Evolutionary conservation across 2,113 vertebrate species (phyloP).

Genomic region (Pterocles orientalis): DNA sequence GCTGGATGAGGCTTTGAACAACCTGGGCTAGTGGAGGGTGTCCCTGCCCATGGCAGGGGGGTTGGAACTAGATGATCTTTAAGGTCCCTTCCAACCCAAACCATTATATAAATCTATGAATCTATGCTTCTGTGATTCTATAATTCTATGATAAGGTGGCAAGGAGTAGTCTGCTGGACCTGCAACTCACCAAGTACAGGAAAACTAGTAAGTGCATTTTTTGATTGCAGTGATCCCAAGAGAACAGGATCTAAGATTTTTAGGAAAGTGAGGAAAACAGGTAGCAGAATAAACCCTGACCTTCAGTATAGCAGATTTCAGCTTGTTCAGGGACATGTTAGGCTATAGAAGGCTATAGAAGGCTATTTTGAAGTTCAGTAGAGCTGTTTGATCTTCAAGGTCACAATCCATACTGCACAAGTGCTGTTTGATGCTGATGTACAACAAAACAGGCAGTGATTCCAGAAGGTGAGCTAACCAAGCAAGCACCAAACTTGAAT

Average conservation of each 20-base stretch:
- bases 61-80: no score
- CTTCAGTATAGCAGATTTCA: background rate
- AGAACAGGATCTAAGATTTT: background rate
- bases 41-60: no score
- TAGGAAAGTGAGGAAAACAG: background rate
- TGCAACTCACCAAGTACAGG: background rate
- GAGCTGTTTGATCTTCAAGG: background rate
- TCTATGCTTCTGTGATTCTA: no score
- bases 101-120: no score
- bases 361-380: background rate
- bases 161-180: background rate
- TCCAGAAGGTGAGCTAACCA: background rate
- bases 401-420: background rate
- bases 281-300: background rate
- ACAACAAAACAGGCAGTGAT: background rate
- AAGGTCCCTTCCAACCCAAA: no score
- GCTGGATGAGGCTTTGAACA: no score
- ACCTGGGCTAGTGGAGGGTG: no score
- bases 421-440: background rate
- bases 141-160: background rate
- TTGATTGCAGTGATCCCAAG: background rate
- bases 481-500: background rate
- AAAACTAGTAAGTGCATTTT: background rate
- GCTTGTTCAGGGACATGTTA: background rate
- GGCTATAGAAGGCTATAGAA: background rate